A percentile compares a stretch with the other conserved stretches of the same genome.
Evolutionary conservation across 2,797 vertebrate genomes (phyloP).

Genomic region (Sphenodon punctatus): DNA sequence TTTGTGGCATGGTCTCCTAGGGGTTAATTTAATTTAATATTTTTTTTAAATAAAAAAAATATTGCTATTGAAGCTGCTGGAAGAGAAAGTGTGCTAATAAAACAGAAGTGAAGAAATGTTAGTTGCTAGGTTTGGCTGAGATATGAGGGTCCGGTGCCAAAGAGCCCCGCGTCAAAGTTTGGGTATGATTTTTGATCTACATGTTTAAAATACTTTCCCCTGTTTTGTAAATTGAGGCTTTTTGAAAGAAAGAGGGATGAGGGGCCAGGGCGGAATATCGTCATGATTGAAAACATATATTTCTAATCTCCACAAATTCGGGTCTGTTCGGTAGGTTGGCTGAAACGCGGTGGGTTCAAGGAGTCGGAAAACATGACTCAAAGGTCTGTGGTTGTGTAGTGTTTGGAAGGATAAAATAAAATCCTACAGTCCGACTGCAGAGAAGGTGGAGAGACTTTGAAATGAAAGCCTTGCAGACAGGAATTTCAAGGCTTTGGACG

Average conservation of each 20-base stretch:
- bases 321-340: conserved; percentile 40
- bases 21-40: conserved; percentile 6
- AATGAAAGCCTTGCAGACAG: neutral
- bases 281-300: conserved; percentile 30
- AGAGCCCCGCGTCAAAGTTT: conserved; percentile 18
- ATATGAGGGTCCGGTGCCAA: conserved; percentile 21
- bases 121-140: conserved; percentile 56
- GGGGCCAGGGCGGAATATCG: neutral
- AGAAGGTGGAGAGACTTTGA: neutral
- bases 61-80: neutral
- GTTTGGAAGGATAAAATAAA: neutral
- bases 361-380: conserved; percentile 63
- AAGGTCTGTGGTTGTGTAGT: neutral
- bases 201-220: conserved; percentile 63
- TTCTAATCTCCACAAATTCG: neutral
- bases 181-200: conserved; percentile 59
- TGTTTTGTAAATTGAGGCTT: conserved; percentile 31
- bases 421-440: neutral
- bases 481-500: neutral
- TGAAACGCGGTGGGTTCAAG: neutral
- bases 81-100: conserved; percentile 23
- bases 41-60: neutral
- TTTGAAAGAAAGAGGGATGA: neutral
- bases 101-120: conserved; percentile 32
- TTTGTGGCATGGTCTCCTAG: neutral